These are phyloP conservation scores for Cataglyphis rosenhaueri DNA, from an alignment of 2,888 invertebrate genomes.

Conservation along the genomic window DNA sequence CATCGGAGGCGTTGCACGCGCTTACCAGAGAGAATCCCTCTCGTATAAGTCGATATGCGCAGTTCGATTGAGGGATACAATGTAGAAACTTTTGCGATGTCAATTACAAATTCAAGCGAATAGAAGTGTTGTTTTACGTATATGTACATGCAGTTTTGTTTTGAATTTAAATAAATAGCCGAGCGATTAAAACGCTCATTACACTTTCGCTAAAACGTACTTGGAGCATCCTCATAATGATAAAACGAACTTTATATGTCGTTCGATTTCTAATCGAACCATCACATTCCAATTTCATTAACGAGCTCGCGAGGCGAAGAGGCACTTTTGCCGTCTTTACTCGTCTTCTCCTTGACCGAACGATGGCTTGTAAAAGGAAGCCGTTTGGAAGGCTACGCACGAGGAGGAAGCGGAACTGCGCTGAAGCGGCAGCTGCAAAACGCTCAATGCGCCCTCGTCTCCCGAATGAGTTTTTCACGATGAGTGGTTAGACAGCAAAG, in stretches of 20 bases:
- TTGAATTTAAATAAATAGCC: neutral
- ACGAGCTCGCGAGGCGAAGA: slow-evolving; percentile 32
- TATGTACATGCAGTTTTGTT: neutral
- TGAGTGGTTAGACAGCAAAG: slow-evolving; percentile 55
- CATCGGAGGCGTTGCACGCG: neutral
- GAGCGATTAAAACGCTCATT: neutral
- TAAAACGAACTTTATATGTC: slow-evolving; percentile 20
- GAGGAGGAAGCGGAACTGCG: slow-evolving; percentile 8
- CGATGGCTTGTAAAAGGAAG: slow-evolving; percentile 13
- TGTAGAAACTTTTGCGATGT: neutral
- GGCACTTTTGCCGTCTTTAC: slow-evolving; percentile 27
- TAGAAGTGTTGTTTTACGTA: neutral
- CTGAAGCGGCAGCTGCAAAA: slow-evolving; percentile 55
- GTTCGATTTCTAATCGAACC: slow-evolving; percentile 30
- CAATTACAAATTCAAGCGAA: slow-evolving; percentile 23
- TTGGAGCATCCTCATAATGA: neutral
- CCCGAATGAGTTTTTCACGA: slow-evolving; percentile 69
- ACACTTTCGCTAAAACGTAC: neutral
- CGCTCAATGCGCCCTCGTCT: slow-evolving; percentile 57
- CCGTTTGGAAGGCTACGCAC: slow-evolving; percentile 16
- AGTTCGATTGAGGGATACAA: slow-evolving; percentile 12
- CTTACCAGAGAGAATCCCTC: neutral
- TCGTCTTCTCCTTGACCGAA: slow-evolving; percentile 11
- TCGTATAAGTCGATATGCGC: slow-evolving; percentile 26
- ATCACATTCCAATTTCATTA: slow-evolving; percentile 43